Base-by-base conservation (phyloP, 2,888 invertebrate species). In the Disparrhopalites patrizii region DNA sequence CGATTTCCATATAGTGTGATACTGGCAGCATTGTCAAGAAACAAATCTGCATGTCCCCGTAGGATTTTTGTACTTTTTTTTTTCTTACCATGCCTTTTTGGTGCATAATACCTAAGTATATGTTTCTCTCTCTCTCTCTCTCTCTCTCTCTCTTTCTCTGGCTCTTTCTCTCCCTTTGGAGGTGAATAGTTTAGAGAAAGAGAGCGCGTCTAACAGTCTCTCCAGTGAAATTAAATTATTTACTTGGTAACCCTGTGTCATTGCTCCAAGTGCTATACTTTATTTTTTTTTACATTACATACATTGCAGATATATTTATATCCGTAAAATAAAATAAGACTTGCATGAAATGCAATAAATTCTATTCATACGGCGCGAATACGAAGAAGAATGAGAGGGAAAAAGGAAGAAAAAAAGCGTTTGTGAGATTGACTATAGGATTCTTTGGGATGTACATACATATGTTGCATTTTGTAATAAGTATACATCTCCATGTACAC, bases 171-270 rank as follows among this genome's bases (percentile, higher is more conserved):
- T 27, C 8, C 18, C 43, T 23, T 57, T 2, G 28, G 27, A 57
- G 40, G 20, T 43, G 57, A 57, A 57, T 57, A 40, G 57, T 57
- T n/a, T n/a, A n/a, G n/a, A n/a, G n/a, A n/a, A n/a, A n/a, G n/a
- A n/a, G n/a, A n/a, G n/a, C n/a, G 27, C 20, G 5, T 40, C 40
- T 57, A 57, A 57, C 40, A 57, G 57, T 57, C 57, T 56, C 56
- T 57, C 43, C 57, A 57, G 57, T 57, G 38, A 36, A 36, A 36
- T 56, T 30, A 54, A 54, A 31, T 54, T 15, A 31, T 31, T 31
- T 57, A 28, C 15, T 28, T 40, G 57, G 57, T 57, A 57, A 57
- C 57, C 57, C 43, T 40, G 43, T 57, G 57, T 57, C 57, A 57
- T 57, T 57, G 57, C 57, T 57, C 57, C n/a, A 43, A 4, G 54